Percentiles rank a stretch among this genome's conserved stretches.
Evolutionary conservation across 1,140 invertebrate genomes (phyloP).

Genomic region (Trissolcus basalis): DNA sequence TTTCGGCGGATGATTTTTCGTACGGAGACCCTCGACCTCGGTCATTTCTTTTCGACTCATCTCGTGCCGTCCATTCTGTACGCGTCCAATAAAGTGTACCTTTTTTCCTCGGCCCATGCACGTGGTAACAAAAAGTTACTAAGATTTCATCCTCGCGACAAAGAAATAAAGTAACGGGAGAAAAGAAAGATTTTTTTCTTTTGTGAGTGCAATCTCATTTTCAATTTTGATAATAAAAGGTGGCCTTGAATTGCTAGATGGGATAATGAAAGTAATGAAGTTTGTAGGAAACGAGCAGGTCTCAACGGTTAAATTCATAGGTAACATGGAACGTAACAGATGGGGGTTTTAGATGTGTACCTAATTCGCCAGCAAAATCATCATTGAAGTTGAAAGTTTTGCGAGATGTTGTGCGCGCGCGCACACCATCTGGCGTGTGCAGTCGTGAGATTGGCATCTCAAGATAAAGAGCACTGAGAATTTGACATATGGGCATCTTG

Average conservation of each 20-base stretch:
- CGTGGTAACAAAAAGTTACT: no score
- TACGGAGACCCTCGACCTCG: slow-evolving; percentile 6
- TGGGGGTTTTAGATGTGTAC: slow-evolving; percentile 2
- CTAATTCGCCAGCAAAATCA: slow-evolving; percentile 46
- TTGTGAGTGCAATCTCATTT: no score
- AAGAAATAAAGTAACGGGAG: no score
- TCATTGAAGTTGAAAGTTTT: slow-evolving; percentile 61
- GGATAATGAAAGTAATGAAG: no score
- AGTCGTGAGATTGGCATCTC: slow-evolving; percentile 56
- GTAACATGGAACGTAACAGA: no score
- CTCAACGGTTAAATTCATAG: no score
- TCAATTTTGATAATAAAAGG: no score
- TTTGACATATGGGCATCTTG: slow-evolving; percentile 62
- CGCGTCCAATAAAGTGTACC: slow-evolving; percentile 51
- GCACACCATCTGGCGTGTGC: slow-evolving; percentile 65
- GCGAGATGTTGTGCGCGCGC: slow-evolving; percentile 38
- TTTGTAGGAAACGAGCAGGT: no score
- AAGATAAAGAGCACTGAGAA: slow-evolving; percentile 61
- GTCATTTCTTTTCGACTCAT: slow-evolving; percentile 17
- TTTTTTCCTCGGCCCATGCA: slow-evolving; percentile 31
- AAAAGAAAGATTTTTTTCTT: no score
- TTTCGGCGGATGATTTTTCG: slow-evolving; percentile 8
- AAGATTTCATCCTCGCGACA: no score
- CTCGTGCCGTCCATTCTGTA: slow-evolving; percentile 4
- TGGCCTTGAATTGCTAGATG: no score